Percentiles rank a stretch among this genome's conserved stretches.
Conservation (phyloP, 2,113 vertebrate genomes). For the Podarcis muralis region DNA sequence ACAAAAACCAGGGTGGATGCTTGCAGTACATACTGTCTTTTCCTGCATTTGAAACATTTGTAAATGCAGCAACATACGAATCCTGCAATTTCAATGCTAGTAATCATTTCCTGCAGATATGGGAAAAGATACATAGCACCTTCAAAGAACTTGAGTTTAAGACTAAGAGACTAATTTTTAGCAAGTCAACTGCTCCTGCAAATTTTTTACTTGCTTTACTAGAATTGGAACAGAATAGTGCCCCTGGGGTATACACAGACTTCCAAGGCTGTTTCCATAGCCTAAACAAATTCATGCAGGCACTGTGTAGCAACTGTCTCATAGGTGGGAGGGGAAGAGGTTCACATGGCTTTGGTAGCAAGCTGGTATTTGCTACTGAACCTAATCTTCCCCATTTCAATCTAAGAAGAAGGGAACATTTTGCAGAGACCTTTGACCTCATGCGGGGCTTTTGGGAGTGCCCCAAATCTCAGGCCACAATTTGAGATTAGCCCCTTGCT, state of each 20-base stretch:
- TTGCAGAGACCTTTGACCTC: neutral
- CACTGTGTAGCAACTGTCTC: neutral
- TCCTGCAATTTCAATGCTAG: neutral
- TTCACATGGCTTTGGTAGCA: neutral
- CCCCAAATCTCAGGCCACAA: neutral
- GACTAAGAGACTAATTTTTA: neutral
- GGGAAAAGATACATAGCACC: neutral
- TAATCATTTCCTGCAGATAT: neutral
- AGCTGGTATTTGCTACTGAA: neutral
- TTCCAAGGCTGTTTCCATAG: neutral
- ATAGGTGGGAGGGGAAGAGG: too few relatives aligned
- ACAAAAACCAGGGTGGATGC: neutral
- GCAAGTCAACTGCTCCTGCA: neutral
- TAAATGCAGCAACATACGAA: slow-evolving; percentile 19
- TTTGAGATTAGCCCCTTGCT: neutral
- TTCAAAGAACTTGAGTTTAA: neutral
- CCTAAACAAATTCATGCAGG: neutral
- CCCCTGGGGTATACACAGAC: neutral
- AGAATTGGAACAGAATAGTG: neutral
- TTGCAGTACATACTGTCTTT: neutral
- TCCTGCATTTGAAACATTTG: slow-evolving; percentile 12
- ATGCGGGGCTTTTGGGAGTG: neutral
- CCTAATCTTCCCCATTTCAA: neutral
- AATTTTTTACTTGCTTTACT: neutral
- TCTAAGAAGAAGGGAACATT: neutral